Evolutionary conservation across 1,140 invertebrate genomes (phyloP).

Genomic region (Oscheius sp.): DNA sequence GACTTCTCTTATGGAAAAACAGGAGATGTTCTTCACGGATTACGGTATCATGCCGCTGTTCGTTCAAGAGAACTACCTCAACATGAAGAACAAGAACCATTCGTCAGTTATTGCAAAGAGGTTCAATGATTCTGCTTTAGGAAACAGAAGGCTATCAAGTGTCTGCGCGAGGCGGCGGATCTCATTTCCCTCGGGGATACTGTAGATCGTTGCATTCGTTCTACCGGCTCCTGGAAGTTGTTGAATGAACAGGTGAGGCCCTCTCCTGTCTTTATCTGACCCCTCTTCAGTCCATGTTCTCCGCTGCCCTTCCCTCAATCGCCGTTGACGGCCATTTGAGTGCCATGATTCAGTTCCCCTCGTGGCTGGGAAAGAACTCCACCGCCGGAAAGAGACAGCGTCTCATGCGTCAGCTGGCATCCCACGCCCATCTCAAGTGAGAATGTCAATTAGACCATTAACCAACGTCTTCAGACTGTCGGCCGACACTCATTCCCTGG

Average conservation of each 20-base stretch:
- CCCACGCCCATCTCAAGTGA: constrained; percentile 77
- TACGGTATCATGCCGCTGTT: constrained; percentile 91
- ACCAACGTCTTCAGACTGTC: constrained; percentile 48
- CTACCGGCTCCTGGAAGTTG: constrained; percentile 79
- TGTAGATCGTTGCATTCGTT: constrained; percentile 77
- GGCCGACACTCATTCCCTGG: constrained; percentile 43
- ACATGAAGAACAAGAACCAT: constrained; percentile 46
- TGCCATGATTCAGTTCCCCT: constrained; percentile 81
- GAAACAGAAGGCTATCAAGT: constrained; percentile 66
- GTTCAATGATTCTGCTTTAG: constrained; percentile 48
- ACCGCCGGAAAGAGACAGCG: constrained; percentile 75
- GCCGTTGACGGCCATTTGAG: constrained; percentile 76
- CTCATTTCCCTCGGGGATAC: constrained; percentile 81
- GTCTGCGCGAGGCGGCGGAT: constrained; percentile 77
- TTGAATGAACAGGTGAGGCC: constrained; percentile 75
- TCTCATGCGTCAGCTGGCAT: constrained; percentile 76
- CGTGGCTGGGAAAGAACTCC: constrained; percentile 93
- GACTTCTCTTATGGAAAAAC: constrained; percentile 77
- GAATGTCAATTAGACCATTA: constrained; percentile 27
- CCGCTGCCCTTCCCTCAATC: constrained; percentile 83
- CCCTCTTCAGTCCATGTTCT: constrained; percentile 74
- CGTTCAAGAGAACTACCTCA: constrained; percentile 94
- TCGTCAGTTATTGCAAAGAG: not conserved
- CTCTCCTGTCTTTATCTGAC: not conserved
- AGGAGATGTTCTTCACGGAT: constrained; percentile 91